phyloP scores from a whole-genome alignment of 1,140 invertebrate genomes.

The Holotrichia oblita region DNA sequence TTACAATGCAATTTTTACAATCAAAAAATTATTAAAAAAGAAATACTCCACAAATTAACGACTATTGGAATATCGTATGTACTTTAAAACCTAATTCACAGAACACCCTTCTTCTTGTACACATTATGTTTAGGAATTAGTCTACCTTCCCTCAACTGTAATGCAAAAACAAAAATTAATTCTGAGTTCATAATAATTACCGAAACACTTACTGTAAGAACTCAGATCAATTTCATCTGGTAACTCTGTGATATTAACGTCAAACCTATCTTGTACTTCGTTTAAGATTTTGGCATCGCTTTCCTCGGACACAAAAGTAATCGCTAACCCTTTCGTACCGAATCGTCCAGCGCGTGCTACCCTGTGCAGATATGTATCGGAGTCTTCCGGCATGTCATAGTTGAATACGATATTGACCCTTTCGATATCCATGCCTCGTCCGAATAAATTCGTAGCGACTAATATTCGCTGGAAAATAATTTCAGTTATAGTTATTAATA shows the following conservation, averaged over 20 bases:
- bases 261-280: constrained; percentile 98
- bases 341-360: constrained; percentile 98
- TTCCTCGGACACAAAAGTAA: constrained; percentile 98
- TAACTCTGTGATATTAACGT: constrained; percentile 97
- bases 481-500: not conserved
- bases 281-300: constrained; percentile 97
- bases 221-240: constrained; percentile 98
- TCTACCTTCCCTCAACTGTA: constrained; percentile 66
- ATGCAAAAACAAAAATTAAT: constrained; percentile 32
- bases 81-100: not conserved
- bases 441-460: constrained; percentile 99
- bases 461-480: constrained; percentile 78
- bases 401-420: constrained; percentile 99
- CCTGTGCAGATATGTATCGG: constrained; percentile 98
- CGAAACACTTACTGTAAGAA: constrained; percentile 83
- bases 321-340: constrained; percentile 97
- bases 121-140: not conserved
- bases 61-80: not conserved
- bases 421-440: constrained; percentile 96
- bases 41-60: constrained; percentile 4
- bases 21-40: not conserved
- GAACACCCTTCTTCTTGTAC: not conserved
- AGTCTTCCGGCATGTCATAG: constrained; percentile 99
- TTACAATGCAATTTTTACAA: constrained; percentile 13
- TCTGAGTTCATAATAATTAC: not conserved